Evolutionary conservation across 2,113 vertebrate species (phyloP).

Genomic region (Barnardius zonarius): DNA sequence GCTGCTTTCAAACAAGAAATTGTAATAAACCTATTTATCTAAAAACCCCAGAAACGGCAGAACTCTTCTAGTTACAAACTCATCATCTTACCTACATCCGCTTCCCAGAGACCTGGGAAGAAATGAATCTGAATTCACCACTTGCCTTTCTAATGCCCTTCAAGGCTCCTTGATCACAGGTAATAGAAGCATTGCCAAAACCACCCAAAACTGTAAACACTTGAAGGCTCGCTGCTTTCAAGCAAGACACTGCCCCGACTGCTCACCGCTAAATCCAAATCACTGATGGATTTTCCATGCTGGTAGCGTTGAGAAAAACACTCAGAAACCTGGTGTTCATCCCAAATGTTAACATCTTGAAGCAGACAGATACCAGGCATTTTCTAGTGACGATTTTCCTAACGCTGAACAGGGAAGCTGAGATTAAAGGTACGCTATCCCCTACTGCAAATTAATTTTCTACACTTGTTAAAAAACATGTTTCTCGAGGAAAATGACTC

Average conservation of each 20-base stretch:
- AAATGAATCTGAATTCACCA: neutral
- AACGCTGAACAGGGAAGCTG: slow-evolving; percentile 55
- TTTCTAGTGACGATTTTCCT: slow-evolving; percentile 56
- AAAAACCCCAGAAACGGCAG: neutral
- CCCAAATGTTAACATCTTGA: slow-evolving; percentile 23
- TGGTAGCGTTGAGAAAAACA: slow-evolving; percentile 3
- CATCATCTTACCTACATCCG: neutral
- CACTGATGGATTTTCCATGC: slow-evolving; percentile 61
- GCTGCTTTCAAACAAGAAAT: neutral
- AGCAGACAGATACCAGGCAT: slow-evolving; percentile 48
- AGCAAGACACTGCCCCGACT: neutral
- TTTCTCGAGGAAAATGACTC: slow-evolving; percentile 51
- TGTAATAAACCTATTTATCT: neutral
- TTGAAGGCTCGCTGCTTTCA: slow-evolving; percentile 7
- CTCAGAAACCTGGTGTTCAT: slow-evolving; percentile 42
- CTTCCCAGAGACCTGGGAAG: neutral
- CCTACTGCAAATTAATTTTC: slow-evolving; percentile 70
- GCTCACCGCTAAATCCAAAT: slow-evolving; percentile 16
- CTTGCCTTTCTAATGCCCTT: neutral
- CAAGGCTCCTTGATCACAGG: slow-evolving; percentile 23
- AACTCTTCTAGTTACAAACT: neutral
- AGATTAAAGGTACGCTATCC: slow-evolving; percentile 62
- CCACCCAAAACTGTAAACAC: neutral
- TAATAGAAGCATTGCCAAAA: neutral
- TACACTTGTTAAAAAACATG: slow-evolving; percentile 60